Percentiles rank a stretch among this genome's conserved stretches.
These are phyloP conservation scores for Speoplatyrhinus poulsoni DNA, from an alignment of 2,113 vertebrate species.

Conservation along the genomic window DNA sequence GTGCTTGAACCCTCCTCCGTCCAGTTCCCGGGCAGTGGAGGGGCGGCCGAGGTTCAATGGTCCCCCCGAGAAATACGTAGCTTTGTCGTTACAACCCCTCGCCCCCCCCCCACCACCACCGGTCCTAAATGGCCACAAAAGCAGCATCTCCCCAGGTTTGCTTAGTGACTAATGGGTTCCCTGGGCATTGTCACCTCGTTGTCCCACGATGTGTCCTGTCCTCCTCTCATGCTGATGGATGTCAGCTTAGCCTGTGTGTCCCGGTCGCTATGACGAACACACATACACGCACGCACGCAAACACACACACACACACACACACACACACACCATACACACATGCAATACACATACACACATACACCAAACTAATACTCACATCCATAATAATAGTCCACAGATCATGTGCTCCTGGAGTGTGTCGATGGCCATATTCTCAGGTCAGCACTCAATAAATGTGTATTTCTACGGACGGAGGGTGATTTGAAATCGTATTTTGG, in stretches of 20 bases:
- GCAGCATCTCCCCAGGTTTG: conserved; percentile 24
- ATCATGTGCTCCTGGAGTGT: not conserved
- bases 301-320: not conserved
- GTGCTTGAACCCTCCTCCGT: too few relatives aligned
- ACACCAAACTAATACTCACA: not conserved
- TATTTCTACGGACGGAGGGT: too few relatives aligned
- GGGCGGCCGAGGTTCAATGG: conserved; percentile 21
- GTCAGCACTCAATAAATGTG: too few relatives aligned
- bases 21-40: not conserved
- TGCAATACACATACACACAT: not conserved
- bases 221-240: conserved; percentile 73
- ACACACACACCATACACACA: not conserved
- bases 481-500: too few relatives aligned
- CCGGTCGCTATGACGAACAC: conserved; percentile 54
- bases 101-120: conserved; percentile 40
- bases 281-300: conserved; percentile 2
- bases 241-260: conserved; percentile 63
- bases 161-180: conserved; percentile 49
- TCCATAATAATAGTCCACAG: not conserved
- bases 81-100: conserved; percentile 53
- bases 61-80: conserved; percentile 27
- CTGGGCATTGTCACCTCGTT: conserved; percentile 62
- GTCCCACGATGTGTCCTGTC: conserved; percentile 63
- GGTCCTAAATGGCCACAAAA: conserved; percentile 57
- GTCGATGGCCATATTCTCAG: too few relatives aligned